Base-by-base conservation (phyloP, 2,113 vertebrate genomes). In the Psophia crepitans region DNA sequence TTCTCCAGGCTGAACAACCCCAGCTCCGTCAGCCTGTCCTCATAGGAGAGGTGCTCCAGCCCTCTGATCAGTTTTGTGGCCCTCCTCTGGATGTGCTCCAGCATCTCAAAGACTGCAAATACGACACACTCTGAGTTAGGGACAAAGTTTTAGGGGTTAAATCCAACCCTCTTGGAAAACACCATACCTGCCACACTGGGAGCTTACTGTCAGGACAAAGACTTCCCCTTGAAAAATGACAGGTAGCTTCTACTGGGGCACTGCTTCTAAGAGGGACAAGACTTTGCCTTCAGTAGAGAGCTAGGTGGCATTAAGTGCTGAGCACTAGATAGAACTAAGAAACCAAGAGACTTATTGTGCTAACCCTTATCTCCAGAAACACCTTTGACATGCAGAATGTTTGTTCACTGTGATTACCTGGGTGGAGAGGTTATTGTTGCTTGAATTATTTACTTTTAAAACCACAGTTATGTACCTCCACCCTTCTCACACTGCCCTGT, bases 341-440 rank as follows among this genome's bases (percentile, higher is more conserved):
- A 94, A 88, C 77, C 89, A 49, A 28, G 64, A 89, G 83, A 83
- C 84, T 85, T 79, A 85, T 53, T 96, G 90, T 92, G 44, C 16
- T 93, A 66, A 53, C 43, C 27, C 96, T 97, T 98, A 98, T 97
- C 95, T 96, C 60, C 64, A 93, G 89, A 61, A 95, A 89, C 58
- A 97, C 91, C 92, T 96, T 96, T 87, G 90, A 87, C 93, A 84
- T 28, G 89, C 63, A 95, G 84, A 96, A 94, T 89, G 73, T 93
- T 96, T 95, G 93, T 65, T 93, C 84, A 46, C 46, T 11, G 41
- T 91, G 94, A 96, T 97, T 96, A 93, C 64, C 66, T 95, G 88
- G 94, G 92, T 95, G 96, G 93, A 93, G 69, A 96, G 78, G 61
- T 94, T 84, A 96, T 57, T 90, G 77, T 95, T 96, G 74, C 74